Conservation (phyloP, 2,888 invertebrate genomes). For the Tanypteryx hageni region DNA sequence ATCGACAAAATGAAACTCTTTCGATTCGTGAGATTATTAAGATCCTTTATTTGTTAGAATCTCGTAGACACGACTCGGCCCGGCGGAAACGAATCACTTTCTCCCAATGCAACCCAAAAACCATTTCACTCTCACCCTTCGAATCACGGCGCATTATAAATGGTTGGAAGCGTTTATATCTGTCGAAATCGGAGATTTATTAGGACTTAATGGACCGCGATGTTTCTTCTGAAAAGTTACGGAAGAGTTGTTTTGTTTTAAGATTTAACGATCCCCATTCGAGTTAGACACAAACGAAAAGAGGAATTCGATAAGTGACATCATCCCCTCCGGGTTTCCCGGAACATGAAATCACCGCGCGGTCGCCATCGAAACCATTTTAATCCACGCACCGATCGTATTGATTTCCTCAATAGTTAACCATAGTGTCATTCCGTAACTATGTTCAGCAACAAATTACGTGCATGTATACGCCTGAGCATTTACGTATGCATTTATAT, state of each 20-base stretch:
- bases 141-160: neutral
- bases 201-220: neutral
- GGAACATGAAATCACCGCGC: neutral
- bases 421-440: neutral
- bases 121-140: neutral
- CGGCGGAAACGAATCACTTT: neutral
- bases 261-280: neutral
- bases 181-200: neutral
- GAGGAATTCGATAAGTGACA: neutral
- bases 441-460: too few species aligned
- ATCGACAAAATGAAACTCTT: too few species aligned
- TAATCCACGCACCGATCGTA: neutral
- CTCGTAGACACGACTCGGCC: neutral
- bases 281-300: neutral
- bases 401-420: neutral
- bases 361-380: conserved; percentile 1
- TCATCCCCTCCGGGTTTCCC: neutral
- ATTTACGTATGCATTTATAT: too few species aligned
- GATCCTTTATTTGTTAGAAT: neutral
- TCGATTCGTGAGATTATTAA: neutral
- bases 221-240: neutral
- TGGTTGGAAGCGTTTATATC: neutral
- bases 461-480: too few species aligned
- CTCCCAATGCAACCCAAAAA: neutral
- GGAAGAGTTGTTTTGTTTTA: neutral